These are phyloP conservation scores for Limnephilus lunatus DNA, from an alignment of 2,888 invertebrate species.

Conservation along the genomic window DNA sequence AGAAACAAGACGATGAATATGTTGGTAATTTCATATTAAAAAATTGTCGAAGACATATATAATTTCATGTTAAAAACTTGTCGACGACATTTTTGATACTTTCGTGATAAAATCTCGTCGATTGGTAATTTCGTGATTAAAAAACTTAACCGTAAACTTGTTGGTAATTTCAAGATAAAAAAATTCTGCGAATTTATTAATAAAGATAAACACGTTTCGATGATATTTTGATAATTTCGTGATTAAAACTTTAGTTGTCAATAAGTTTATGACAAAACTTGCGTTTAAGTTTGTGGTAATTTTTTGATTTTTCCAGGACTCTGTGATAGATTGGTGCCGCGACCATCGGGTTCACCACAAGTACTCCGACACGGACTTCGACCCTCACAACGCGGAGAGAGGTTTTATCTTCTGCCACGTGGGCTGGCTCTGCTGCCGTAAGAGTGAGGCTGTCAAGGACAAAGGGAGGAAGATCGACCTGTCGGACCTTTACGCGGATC, in stretches of 20 bases:
- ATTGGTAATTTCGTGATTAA: not conserved
- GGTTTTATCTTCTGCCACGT: constrained; percentile 97
- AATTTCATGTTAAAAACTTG: no score
- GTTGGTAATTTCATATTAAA: no score
- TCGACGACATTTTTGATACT: no score
- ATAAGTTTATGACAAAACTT: not conserved
- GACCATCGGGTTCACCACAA: constrained; percentile 92
- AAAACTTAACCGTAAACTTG: no score
- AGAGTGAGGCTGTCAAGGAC: constrained; percentile 89
- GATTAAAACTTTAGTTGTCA: not conserved
- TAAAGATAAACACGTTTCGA: no score
- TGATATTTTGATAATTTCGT: not conserved
- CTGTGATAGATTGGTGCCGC: constrained; percentile 83
- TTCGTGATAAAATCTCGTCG: no score
- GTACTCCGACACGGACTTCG: constrained; percentile 92
- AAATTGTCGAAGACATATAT: no score
- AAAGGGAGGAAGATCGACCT: constrained; percentile 87
- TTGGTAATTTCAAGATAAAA: no score
- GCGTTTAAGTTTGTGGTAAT: not conserved
- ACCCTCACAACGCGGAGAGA: constrained; percentile 91
- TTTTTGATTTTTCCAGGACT: constrained; percentile 74
- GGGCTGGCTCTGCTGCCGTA: constrained; percentile 93
- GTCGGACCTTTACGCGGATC: constrained; percentile 89
- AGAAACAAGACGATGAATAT: no score
- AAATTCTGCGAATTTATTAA: no score